Evolutionary conservation across 2,113 vertebrate species (phyloP).

Genomic region (Lepidothrix coronata): DNA sequence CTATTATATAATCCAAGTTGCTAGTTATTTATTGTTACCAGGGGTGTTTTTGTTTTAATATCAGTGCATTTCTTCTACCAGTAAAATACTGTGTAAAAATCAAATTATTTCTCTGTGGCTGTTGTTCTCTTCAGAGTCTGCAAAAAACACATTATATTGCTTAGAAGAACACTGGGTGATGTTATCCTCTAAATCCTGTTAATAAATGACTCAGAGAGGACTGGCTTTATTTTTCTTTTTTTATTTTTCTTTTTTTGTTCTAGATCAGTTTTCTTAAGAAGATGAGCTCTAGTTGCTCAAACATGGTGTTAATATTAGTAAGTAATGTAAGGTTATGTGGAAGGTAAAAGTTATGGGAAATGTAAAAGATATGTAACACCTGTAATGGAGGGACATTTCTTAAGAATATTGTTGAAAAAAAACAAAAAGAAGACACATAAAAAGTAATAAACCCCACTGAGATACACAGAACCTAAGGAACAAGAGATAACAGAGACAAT

Average conservation of each 20-base stretch:
- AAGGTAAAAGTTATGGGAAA: background rate
- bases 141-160: background rate
- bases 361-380: background rate
- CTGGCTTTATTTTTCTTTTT: background rate
- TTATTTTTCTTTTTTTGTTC: background rate
- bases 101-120: background rate
- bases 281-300: background rate
- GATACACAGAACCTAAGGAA: background rate
- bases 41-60: background rate
- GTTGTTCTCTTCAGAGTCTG: background rate
- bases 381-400: background rate
- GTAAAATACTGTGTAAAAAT: background rate
- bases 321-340: background rate
- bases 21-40: background rate
- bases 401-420: background rate
- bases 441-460: background rate
- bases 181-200: background rate
- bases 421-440: background rate
- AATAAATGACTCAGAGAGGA: background rate
- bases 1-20: background rate
- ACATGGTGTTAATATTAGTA: background rate
- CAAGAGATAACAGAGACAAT: background rate
- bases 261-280: background rate
- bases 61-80: background rate
- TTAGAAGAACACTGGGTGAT: background rate